Base-by-base conservation (phyloP, 1,140 invertebrate genomes). In the Nylanderia fulva region DNA sequence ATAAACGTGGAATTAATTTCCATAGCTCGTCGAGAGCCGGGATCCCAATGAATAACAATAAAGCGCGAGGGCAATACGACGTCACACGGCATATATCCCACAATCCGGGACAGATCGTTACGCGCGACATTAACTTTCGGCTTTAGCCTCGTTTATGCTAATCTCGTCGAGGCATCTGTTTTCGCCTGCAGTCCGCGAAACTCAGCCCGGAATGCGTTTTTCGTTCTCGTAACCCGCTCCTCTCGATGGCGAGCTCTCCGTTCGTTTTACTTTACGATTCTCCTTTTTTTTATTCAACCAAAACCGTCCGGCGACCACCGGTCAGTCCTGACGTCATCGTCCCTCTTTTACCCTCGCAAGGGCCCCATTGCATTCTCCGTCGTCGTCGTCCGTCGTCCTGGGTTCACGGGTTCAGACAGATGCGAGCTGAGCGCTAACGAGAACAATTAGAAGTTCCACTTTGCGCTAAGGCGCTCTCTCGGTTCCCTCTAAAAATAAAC, bases 401-500 rank as follows among this genome's bases (percentile, higher is more conserved):
- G 92, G 93, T 94, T 94, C 93, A 94, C 87, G 90, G 92, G 93
- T 94, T 94, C 94, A 94, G 93, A 93, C 94, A 94, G 93, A 94
- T 94, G 93, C 92, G 90, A 93, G 88, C 42, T 69, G 87, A 92
- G 88, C 92, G 92, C 91, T 94, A 94, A 94, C 93, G 91, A 94
- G 93, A 94, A 94, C 93, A 94, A 94, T 94, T 94, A 94, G 91
- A 91, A 93, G 93, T 93, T 94, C 92, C 92, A 94, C 92, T 94
- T 93, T 94, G 91, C 91, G 91, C 92, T 90, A 84, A 48, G 85
- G 36, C 84, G 66, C 86, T 80, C 90, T 87, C 69, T n/a, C n/a
- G 66, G 71, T 88, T 86, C 88, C 63, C 85, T 89, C 94, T 94
- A 94, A 94, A 94, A 94, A 94, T 94, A 94, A 94, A 93, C 92